Conservation (phyloP, 1,140 invertebrate species). For the Brachionus calyciflorus region DNA sequence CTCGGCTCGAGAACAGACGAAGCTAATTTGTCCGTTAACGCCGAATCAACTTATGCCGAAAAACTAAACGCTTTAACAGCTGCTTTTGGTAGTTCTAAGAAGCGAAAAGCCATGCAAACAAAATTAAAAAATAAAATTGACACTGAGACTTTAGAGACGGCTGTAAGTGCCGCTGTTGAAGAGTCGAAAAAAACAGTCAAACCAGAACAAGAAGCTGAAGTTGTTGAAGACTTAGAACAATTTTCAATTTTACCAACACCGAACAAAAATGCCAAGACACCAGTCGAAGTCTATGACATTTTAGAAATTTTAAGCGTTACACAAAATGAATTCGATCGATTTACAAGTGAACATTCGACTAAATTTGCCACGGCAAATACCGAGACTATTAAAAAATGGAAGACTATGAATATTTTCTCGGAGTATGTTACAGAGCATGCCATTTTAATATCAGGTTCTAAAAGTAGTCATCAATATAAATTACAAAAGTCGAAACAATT, state of each 20-base stretch:
- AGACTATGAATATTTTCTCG: neutral
- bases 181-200: slow-evolving; percentile 25
- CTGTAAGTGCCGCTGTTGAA: slow-evolving; percentile 13
- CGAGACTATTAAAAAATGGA: slow-evolving; percentile 32
- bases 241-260: slow-evolving; percentile 42
- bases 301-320: slow-evolving; percentile 13
- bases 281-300: slow-evolving; percentile 37
- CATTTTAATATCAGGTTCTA: neutral
- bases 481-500: slow-evolving; percentile 26
- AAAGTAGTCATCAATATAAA: slow-evolving; percentile 45
- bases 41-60: slow-evolving; percentile 6
- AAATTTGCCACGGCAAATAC: slow-evolving; percentile 28
- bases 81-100: slow-evolving; percentile 41
- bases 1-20: neutral
- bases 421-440: slow-evolving; percentile 31
- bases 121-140: slow-evolving; percentile 46
- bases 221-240: neutral
- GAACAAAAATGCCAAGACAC: slow-evolving; percentile 41
- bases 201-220: neutral
- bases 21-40: neutral
- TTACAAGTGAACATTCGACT: neutral
- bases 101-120: slow-evolving; percentile 43
- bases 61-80: slow-evolving; percentile 35
- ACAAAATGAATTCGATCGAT: slow-evolving; percentile 38
- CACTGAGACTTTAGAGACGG: slow-evolving; percentile 19